Evolutionary conservation across 2,888 invertebrate species (phyloP).

Genomic region (Deilephila elpenor): DNA sequence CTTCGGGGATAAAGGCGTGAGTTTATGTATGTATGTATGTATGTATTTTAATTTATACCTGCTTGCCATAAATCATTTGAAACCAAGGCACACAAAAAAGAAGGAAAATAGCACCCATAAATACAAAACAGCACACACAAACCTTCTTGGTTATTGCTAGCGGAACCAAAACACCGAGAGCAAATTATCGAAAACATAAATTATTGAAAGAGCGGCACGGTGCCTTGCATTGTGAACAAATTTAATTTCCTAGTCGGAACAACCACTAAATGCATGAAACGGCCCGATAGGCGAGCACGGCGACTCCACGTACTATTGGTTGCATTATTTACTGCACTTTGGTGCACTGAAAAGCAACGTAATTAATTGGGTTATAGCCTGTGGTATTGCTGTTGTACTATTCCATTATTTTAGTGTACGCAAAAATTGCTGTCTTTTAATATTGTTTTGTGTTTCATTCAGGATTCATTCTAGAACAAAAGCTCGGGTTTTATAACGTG

Average conservation of each 20-base stretch:
- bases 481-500: too few species aligned
- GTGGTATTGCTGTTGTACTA: constrained; percentile 53
- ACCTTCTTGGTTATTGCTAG: neutral
- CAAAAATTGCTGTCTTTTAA: neutral
- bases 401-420: constrained; percentile 32
- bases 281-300: constrained; percentile 42
- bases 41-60: too few species aligned
- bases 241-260: constrained; percentile 72
- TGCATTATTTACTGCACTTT: constrained; percentile 71
- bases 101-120: neutral
- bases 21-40: too few species aligned
- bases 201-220: constrained; percentile 57
- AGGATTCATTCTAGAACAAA: too few species aligned
- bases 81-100: neutral
- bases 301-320: constrained; percentile 49
- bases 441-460: too few species aligned
- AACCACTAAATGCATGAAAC: constrained; percentile 61
- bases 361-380: constrained; percentile 59
- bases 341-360: constrained; percentile 55
- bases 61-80: neutral
- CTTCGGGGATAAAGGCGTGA: too few species aligned
- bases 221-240: constrained; percentile 70
- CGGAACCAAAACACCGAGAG: constrained; percentile 4
- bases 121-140: neutral
- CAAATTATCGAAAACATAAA: constrained; percentile 62